A percentile compares a stretch with the other conserved stretches of the same genome.
These are phyloP conservation scores for Montipora cactus DNA, from an alignment of 64 coral and sea anemone genomes.

Conservation along the genomic window DNA sequence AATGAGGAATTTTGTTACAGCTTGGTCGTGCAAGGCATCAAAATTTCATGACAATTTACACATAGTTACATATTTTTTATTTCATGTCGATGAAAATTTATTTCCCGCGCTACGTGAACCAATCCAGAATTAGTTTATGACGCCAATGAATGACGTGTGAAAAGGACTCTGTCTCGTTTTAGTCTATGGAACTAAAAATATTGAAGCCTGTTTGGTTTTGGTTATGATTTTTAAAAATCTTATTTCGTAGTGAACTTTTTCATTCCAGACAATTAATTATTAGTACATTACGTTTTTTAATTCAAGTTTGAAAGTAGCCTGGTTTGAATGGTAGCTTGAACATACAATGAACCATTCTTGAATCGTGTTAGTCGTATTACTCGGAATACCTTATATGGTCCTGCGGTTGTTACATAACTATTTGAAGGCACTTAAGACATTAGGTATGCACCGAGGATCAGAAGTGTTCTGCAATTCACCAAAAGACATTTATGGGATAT, in stretches of 20 bases:
- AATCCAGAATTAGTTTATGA: not conserved
- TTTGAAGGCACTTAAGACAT: not conserved
- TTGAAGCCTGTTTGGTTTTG: too few species aligned
- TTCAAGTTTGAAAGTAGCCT: not conserved
- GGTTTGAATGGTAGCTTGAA: constrained; percentile 1
- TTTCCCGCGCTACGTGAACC: not conserved
- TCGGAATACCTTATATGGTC: constrained; percentile 2
- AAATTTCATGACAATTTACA: constrained; percentile 72
- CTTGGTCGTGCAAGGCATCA: constrained; percentile 63
- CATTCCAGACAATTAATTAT: not conserved
- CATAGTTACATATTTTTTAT: constrained; percentile 35
- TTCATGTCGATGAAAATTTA: constrained; percentile 3
- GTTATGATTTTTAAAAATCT: too few species aligned
- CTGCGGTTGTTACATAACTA: constrained; percentile 11
- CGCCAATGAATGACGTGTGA: not conserved
- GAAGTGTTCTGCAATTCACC: not conserved
- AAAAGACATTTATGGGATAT: not conserved
- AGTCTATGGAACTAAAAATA: not conserved
- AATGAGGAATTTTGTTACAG: constrained; percentile 51
- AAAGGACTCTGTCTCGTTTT: not conserved
- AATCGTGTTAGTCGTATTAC: not conserved
- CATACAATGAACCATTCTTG: not conserved
- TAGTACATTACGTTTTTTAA: not conserved
- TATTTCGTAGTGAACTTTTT: not conserved
- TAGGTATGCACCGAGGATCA: not conserved